Evolutionary conservation across 2,113 vertebrate genomes (phyloP).

Genomic region (Chaetodon trifascialis): DNA sequence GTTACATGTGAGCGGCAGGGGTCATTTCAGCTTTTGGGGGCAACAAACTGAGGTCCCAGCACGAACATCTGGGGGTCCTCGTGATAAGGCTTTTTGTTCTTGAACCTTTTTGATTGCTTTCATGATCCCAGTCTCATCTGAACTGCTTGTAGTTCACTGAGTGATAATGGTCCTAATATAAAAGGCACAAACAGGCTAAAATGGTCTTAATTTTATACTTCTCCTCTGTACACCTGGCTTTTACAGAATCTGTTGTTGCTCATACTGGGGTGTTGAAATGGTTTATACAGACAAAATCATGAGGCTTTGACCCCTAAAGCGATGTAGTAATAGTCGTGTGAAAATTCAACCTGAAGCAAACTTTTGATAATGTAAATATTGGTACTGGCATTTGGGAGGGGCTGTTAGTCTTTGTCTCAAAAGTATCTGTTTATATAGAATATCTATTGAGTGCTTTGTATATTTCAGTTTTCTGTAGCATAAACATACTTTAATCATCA

Average conservation of each 20-base stretch:
- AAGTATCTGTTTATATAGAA: not conserved
- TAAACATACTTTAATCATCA: not conserved
- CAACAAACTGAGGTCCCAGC: too few species aligned
- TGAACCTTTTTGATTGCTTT: too few species aligned
- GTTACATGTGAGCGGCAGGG: not conserved
- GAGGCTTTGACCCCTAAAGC: not conserved
- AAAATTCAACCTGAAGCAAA: not conserved
- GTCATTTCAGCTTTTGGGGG: too few species aligned
- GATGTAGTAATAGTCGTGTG: not conserved
- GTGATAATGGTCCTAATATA: too few species aligned
- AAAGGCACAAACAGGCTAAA: too few species aligned
- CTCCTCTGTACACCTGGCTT: not conserved
- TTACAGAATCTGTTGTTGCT: not conserved
- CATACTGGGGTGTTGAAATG: not conserved
- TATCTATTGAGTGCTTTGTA: not conserved
- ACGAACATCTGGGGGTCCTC: too few species aligned
- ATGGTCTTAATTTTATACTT: not conserved
- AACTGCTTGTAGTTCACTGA: too few species aligned
- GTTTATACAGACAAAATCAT: not conserved
- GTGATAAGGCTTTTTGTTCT: too few species aligned
- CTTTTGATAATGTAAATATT: not conserved
- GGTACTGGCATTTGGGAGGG: not conserved
- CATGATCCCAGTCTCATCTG: too few species aligned
- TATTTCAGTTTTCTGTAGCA: not conserved
- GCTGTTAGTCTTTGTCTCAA: not conserved